phyloP scores from a whole-genome alignment of 2,797 vertebrate species.

The Toxotes lorentzi region DNA sequence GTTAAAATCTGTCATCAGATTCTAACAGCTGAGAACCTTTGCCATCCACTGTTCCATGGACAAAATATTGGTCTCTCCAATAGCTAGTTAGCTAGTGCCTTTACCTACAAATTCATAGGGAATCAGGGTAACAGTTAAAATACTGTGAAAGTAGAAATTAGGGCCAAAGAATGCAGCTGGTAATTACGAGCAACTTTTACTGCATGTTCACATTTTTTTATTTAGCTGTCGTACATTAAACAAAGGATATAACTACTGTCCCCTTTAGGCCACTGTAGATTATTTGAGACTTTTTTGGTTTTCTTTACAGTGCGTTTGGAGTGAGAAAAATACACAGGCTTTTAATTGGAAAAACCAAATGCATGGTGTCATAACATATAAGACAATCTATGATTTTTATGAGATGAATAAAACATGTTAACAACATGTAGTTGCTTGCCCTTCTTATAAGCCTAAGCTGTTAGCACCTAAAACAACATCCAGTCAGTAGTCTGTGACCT shows the following conservation, averaged over 20 bases:
- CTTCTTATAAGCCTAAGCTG: neutral
- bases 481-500: neutral
- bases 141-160: neutral
- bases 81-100: neutral
- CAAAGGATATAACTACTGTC: neutral
- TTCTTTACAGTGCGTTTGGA: neutral
- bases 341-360: neutral
- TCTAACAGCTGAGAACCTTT: neutral
- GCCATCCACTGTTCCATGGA: neutral
- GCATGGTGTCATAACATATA: neutral
- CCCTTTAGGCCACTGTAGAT: neutral
- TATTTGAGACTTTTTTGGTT: neutral
- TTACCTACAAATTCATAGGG: neutral
- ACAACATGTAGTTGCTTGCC: neutral
- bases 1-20: neutral
- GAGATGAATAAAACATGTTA: constrained; percentile 25
- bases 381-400: neutral
- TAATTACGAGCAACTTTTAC: neutral
- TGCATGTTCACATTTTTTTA: constrained; percentile 15
- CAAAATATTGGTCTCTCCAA: neutral
- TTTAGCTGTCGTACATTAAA: constrained; percentile 4
- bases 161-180: constrained; percentile 20
- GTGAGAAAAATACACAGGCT: neutral
- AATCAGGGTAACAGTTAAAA: constrained; percentile 12
- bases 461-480: neutral